A percentile compares a stretch with the other conserved stretches of the same genome.
These are phyloP conservation scores for Corvus hawaiiensis DNA, from an alignment of 2,113 vertebrate species.

Conservation along the genomic window DNA sequence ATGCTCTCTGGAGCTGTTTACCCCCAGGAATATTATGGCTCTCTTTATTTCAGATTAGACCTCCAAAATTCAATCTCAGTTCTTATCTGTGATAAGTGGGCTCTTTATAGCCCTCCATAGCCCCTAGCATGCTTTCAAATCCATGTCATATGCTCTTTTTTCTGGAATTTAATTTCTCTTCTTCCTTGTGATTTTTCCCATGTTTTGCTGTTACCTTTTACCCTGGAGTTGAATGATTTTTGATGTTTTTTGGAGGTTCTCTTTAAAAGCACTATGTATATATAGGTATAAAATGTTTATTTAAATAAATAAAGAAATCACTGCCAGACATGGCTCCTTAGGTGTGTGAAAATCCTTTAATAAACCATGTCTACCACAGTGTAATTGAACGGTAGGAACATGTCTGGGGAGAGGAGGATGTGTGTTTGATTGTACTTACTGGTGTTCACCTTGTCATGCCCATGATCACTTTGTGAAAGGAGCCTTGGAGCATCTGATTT, in stretches of 20 bases:
- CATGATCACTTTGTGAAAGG: neutral
- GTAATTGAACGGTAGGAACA: neutral
- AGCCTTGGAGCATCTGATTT: neutral
- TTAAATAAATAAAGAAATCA: neutral
- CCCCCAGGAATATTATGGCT: neutral
- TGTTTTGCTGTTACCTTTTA: neutral
- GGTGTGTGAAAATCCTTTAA: neutral
- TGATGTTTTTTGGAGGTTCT: neutral
- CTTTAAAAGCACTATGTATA: neutral
- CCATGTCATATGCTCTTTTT: neutral
- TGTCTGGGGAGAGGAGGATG: neutral
- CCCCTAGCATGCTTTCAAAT: neutral
- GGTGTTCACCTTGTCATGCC: neutral
- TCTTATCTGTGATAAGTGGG: neutral
- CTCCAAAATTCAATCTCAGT: neutral
- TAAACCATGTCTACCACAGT: neutral
- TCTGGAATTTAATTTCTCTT: neutral
- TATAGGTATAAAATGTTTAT: neutral
- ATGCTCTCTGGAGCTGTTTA: neutral
- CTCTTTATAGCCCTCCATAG: neutral
- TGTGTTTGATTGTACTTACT: neutral
- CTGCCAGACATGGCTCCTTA: neutral
- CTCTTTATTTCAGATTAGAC: neutral
- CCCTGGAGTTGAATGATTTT: neutral
- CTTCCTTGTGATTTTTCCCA: neutral